Evolutionary conservation across 2,888 invertebrate genomes (phyloP), one percentile per base, ranked within the genome.

Genomic region (Parascotia fuliginaria): DNA sequence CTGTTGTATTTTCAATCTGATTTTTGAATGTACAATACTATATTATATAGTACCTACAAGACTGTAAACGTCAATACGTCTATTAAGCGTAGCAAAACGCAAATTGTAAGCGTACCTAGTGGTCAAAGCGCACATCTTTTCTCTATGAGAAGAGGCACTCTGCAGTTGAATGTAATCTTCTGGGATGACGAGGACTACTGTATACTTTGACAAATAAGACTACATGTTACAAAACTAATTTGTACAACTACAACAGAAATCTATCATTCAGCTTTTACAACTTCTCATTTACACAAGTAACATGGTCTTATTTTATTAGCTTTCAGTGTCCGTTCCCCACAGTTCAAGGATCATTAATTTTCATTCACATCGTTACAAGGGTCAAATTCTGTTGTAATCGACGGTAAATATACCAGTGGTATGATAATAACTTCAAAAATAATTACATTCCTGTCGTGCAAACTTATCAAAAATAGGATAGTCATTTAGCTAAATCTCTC

Each of bases 321-420:
- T 49, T 48, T 57, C 55, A 54, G 56, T 49, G 48, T 54, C 55
- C 54, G 47, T 56, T 50, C 42, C 47, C 57, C 53, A 47, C 52
- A 61, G 55, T 66, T 69, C 58, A 61, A 59, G 62, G 62, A 42
- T 62, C 67, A 75, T 75, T 70, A 68, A 73, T 77, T 75, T 74
- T 68, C 69, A 73, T 75, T 70, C 68, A 60, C 65, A 70, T 68
- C 62, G 62, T 65, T 66, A 62, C 59, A 57, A 68, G 60, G 65
- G 65, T 64, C 51, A 9, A 53, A 37, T 47, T 39, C 55, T 51
- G 45, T 56, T 57, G 43, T 53, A 60, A 65, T 63, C 63, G 48
- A 43, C 53, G 55, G 60, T 60, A 66, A 67, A 66, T 62, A 66
- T 66, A 58, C 45, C 46, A 58, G 52, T 37, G 48, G 47, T 44